Percentiles rank a stretch among this genome's conserved stretches.
Evolutionary conservation across 2,888 invertebrate species (phyloP).

Genomic region (Xylocampa areola): DNA sequence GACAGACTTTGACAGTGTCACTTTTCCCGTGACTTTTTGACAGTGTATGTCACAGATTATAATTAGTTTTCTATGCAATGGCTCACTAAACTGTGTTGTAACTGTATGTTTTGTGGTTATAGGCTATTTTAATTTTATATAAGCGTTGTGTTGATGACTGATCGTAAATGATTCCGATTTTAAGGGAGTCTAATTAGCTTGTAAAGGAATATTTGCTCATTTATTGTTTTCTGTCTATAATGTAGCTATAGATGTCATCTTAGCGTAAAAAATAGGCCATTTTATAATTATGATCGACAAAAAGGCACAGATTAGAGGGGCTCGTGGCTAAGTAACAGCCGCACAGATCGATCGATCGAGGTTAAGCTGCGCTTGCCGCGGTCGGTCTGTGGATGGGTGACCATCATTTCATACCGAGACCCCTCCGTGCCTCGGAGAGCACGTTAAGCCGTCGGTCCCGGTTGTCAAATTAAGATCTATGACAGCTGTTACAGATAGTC

Average conservation of each 20-base stretch:
- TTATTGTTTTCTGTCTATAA: slow-evolving; percentile 35
- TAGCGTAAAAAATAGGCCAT: not conserved
- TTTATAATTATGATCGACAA: no score
- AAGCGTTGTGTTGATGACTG: slow-evolving; percentile 65
- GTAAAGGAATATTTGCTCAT: slow-evolving; percentile 68
- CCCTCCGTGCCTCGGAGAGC: no score
- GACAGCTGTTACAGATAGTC: no score
- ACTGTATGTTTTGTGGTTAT: slow-evolving; percentile 28
- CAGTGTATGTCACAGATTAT: not conserved
- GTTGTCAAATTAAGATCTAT: no score
- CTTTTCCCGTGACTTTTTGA: not conserved
- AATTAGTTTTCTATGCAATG: not conserved
- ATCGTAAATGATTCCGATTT: slow-evolving; percentile 57
- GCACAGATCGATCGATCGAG: no score
- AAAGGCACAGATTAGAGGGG: no score
- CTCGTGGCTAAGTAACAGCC: no score
- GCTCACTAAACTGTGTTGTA: slow-evolving; percentile 1
- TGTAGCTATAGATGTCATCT: slow-evolving; percentile 10
- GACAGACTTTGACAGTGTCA: no score
- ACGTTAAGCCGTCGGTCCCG: no score
- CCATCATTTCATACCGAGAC: no score
- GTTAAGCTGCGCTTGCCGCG: no score
- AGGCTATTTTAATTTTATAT: slow-evolving; percentile 44
- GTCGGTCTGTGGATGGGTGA: no score
- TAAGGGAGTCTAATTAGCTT: slow-evolving; percentile 57